Base-by-base conservation (phyloP, 2,113 vertebrate genomes). In the Pogonocichla stellata region DNA sequence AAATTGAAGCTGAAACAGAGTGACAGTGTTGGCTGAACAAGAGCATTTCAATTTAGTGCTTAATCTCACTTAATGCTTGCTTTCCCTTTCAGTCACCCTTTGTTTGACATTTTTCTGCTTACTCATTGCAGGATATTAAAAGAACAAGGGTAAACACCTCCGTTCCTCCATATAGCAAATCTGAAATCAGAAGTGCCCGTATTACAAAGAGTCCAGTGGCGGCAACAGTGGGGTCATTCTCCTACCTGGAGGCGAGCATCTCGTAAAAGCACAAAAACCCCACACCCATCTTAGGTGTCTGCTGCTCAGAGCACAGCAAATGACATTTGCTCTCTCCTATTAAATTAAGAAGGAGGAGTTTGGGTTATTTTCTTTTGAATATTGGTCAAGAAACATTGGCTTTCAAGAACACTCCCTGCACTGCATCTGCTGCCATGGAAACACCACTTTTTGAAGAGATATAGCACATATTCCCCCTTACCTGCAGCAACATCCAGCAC, bases 371-470 rank as follows among this genome's bases (percentile, higher is more conserved):
- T 50, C 10, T 60, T 94, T 42, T 33, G 73, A 72, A 94, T 92
- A 45, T 36, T 83, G 65, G 60, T 91, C 71, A 91, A 71, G 66
- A 66, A 88, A 60, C 23, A 38, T 1, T 69, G 57, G 26, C 40
- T 91, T 90, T 93, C 86, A 80, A 19, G 38, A 85, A 43, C 58
- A 72, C 20, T 84, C 62, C 58, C 67, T 83, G 70, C 61, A 75
- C 36, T 66, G n/a, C 40, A 83, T 62, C 80, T 93, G 93, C 91
- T 97, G 80, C 87, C 92, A 95, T 70, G 86, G 94, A 92, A 97
- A 94, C 60, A 54, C 33, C 16, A 73, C 28, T 77, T 95, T 65
- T 66, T 58, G 47, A 86, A 86, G 43, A 72, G 47, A 58, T 42
- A 47, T 1, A 74, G 80, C 70, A 36, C 40, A 60, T 67, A 78